Base-by-base conservation (phyloP, 92 coral and sea anemone genomes). In the Epizoanthus scotinus region DNA sequence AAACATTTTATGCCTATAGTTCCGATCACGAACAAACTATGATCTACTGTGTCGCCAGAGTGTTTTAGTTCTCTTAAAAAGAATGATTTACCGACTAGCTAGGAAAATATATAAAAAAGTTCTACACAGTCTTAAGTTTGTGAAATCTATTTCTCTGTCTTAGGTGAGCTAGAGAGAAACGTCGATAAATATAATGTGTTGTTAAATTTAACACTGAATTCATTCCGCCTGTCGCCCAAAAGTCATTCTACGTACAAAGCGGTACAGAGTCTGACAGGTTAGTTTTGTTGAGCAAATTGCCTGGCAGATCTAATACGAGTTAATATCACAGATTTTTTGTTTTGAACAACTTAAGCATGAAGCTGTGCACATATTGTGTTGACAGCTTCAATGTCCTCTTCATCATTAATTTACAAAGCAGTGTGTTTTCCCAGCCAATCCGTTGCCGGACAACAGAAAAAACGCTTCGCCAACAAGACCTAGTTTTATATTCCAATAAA, bases 271-370 rank as follows among this genome's bases (percentile, higher is more conserved):
- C 22, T 75, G 81, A 75, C 81, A 75, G 44, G 68, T 57, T 17
- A 29, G 67, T 57, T 34, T 75, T 42, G 63, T 75, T 59, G 67
- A 6, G 19, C 44, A 44, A 58, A 75, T 9, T 75, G 36, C 62
- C 81, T 75, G 81, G 56, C 81, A 59, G 63, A 52, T 18, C 81
- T 75, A 75, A 58, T 75, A 49, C 56, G 81, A 75, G 81, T 75
- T 75, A 58, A 75, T 75, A 75, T 75, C 81, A 75, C 24, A 12
- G 40, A 22, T 19, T 73, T 75, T 58, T 58, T 75, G 81, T 75
- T 75, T 65, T 75, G 59, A 75, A 75, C 68, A 75, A 59, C 81
- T 59, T 75, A 75, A 38, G 68, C 31, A 10, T 66, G 61, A 75
- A 75, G 81, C 81, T 75, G 81, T 58, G 54, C 57, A 75, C 56